Percentiles rank a stretch among this genome's conserved stretches.
Conservation (phyloP, 2,797 vertebrate species). For the Sciaenops ocellatus region DNA sequence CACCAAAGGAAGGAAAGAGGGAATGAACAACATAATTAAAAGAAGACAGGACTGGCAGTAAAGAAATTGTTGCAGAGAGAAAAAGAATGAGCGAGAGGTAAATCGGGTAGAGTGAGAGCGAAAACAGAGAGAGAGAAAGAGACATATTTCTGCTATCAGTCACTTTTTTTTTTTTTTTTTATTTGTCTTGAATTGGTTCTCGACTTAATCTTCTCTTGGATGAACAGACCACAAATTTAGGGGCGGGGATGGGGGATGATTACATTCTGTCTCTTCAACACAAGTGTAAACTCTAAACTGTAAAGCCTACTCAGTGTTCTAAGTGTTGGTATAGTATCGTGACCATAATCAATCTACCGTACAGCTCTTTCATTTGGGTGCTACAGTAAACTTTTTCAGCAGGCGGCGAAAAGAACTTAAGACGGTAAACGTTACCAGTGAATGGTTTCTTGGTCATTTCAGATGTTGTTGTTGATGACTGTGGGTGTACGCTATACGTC, state of each 20-base stretch:
- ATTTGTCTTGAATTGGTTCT: constrained; percentile 72
- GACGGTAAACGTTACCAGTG: constrained; percentile 38
- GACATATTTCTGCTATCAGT: constrained; percentile 68
- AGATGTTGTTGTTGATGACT: constrained; percentile 75
- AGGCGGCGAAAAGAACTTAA: constrained; percentile 57
- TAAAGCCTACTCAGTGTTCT: constrained; percentile 83
- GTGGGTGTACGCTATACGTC: constrained; percentile 71
- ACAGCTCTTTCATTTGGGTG: constrained; percentile 76
- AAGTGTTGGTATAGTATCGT: constrained; percentile 84
- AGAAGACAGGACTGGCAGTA: constrained; percentile 58
- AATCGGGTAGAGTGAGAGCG: constrained; percentile 45
- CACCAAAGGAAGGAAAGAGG: constrained; percentile 56
- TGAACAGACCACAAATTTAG: constrained; percentile 64
- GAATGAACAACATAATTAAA: constrained; percentile 62
- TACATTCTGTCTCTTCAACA: constrained; percentile 77
- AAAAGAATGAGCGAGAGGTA: constrained; percentile 57
- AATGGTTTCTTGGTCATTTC: constrained; percentile 73
- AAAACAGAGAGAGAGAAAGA: constrained; percentile 38
- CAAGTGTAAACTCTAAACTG: constrained; percentile 82
- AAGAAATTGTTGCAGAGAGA: constrained; percentile 56
- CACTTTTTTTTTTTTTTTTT: constrained; percentile 54
- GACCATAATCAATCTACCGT: constrained; percentile 78
- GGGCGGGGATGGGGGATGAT: constrained; percentile 62
- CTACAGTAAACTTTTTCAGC: constrained; percentile 62
- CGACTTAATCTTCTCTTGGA: constrained; percentile 68